Conservation (phyloP, 2,888 invertebrate species). For the Ormyrus nitidulus region DNA sequence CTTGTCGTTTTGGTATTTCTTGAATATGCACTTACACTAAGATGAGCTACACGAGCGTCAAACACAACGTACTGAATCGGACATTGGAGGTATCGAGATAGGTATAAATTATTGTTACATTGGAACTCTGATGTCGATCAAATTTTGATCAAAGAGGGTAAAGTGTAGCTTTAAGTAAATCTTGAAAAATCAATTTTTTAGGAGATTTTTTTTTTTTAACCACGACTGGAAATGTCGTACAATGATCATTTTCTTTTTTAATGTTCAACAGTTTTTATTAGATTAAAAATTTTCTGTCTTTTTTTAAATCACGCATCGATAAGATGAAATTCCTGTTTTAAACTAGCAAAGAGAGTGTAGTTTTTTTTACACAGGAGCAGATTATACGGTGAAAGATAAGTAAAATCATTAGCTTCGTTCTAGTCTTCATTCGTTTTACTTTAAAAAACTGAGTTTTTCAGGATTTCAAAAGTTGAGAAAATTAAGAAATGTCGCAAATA, state of each 20-base stretch:
- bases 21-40: constrained; percentile 28
- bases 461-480: constrained; percentile 12
- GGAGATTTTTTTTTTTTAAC: constrained; percentile 6
- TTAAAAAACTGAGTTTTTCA: constrained; percentile 24
- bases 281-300: not conserved
- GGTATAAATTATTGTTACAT: constrained; percentile 31
- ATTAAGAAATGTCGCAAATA: not conserved
- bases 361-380: constrained; percentile 46
- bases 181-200: constrained; percentile 25
- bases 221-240: constrained; percentile 28
- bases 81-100: constrained; percentile 34
- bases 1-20: constrained; percentile 25
- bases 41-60: constrained; percentile 3
- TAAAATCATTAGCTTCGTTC: constrained; percentile 38
- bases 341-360: constrained; percentile 23
- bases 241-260: constrained; percentile 22
- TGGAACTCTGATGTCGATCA: constrained; percentile 42
- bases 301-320: constrained; percentile 10
- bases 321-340: constrained; percentile 25
- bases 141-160: constrained; percentile 29
- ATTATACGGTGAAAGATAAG: constrained; percentile 12
- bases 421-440: constrained; percentile 38
- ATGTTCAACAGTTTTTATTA: constrained; percentile 20
- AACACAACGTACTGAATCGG: constrained; percentile 40
- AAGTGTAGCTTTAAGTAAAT: constrained; percentile 18